A percentile compares a stretch with the other conserved stretches of the same genome.
Evolutionary conservation across 2,888 invertebrate species (phyloP).

Genomic region (Harmothoe impar): DNA sequence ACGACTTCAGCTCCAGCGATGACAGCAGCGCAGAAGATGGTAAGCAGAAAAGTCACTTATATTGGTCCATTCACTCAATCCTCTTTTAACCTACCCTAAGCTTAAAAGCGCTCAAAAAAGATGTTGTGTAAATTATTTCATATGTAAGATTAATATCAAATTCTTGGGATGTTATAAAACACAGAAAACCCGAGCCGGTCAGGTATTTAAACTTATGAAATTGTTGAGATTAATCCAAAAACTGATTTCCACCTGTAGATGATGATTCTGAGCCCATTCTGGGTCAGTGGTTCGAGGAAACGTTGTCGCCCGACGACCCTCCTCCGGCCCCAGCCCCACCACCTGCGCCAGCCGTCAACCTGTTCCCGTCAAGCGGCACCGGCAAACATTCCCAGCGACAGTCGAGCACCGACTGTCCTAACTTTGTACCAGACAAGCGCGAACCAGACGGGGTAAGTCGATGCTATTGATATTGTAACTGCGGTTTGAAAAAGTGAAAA

Average conservation of each 20-base stretch:
- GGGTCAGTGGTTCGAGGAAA: conserved; percentile 97
- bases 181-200: no score
- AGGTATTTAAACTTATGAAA: no score
- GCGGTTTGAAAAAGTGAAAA: not conserved
- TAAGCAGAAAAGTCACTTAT: conserved; percentile 34
- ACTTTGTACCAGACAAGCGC: conserved; percentile 90
- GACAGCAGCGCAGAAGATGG: conserved; percentile 92
- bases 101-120: no score
- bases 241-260: conserved; percentile 73
- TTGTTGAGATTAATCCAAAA: no score
- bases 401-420: conserved; percentile 77
- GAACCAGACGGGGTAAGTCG: conserved; percentile 89
- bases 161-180: no score
- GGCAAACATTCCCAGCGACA: conserved; percentile 72
- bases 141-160: no score
- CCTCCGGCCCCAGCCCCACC: conserved; percentile 74
- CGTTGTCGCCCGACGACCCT: conserved; percentile 89
- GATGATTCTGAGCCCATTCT: conserved; percentile 89
- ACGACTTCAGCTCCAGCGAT: conserved; percentile 94
- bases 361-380: conserved; percentile 71
- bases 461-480: not conserved
- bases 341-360: conserved; percentile 72
- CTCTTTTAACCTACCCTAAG: no score
- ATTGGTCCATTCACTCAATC: not conserved
- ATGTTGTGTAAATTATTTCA: no score